Evolutionary conservation across 2,113 vertebrate species (phyloP), one percentile per base, ranked within the genome.

Genomic region (Leucosticte australis): DNA sequence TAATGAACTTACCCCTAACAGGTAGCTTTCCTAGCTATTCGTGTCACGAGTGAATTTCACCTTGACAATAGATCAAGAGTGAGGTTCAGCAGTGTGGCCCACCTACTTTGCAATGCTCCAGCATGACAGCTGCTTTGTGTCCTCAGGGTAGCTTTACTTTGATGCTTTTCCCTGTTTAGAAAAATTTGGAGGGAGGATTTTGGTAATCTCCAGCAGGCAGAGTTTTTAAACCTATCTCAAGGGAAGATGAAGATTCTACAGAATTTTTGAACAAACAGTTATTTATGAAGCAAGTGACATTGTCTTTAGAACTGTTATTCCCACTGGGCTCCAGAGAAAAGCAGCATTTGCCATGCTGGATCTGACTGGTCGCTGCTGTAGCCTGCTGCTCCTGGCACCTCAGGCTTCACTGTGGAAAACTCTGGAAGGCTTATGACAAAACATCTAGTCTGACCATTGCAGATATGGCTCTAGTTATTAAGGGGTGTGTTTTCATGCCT

Each of bases 1-100:
- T 96, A 86, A 93, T 67, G 76, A 94, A 92, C 68, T 88, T 86
- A 26, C 19, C 31, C 46, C 71, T 92, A 71, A 87, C 65, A 83
- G 49, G 77, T 89, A 85, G 37, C 46, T 94, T 90, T 83, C 46
- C 71, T 85, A 90, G 53, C 24, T 89, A 89, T 89, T 84, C 20
- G 1, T 91, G 80, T 89, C 96, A 96, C 0, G 16, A 91, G 87
- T 92, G 82, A 91, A 80, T 93, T 94, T 96, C 92, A 94, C 87
- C 93, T 94, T 97, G 89, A 95, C 90, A 91, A 28, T 35, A 96
- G 94, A 94, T 95, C 90, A 85, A 92, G 85, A 88, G 69, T n/a
- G 39, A 95, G 42, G 82, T 83, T 87, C 75, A 90, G 90, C 39
- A 64, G 46, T 21, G 56, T 90, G 85, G 75, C 73, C 92, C 92